These are phyloP conservation scores for Thera britannica DNA, from an alignment of 2,888 invertebrate genomes.

Conservation along the genomic window DNA sequence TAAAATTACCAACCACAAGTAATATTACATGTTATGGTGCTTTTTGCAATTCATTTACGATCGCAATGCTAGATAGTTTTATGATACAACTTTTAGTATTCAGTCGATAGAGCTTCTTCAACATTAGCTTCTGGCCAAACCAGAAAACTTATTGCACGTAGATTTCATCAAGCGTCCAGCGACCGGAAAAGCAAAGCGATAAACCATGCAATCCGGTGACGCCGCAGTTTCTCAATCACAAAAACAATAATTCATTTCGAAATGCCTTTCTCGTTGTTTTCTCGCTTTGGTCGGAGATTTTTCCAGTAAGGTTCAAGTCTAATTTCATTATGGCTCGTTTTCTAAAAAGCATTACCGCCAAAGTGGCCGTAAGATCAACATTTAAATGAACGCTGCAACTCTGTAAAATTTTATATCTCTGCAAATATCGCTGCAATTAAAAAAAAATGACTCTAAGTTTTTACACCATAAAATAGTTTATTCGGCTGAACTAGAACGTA, in stretches of 20 bases:
- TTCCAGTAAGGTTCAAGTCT: conserved; percentile 58
- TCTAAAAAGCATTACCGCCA: not conserved
- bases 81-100: not conserved
- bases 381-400: too few species aligned
- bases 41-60: not conserved
- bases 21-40: not conserved
- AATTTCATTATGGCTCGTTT: conserved; percentile 1
- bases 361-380: not conserved
- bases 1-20: not conserved
- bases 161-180: not conserved
- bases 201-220: conserved; percentile 1
- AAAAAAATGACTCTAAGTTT: too few species aligned
- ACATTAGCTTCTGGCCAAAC: not conserved
- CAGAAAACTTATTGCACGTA: not conserved
- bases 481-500: too few species aligned
- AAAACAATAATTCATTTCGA: conserved; percentile 34
- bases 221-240: conserved; percentile 26
- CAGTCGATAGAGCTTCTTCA: not conserved
- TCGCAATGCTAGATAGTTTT: not conserved
- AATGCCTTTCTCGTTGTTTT: conserved; percentile 40
- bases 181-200: conserved; percentile 3
- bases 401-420: too few species aligned
- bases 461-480: too few species aligned
- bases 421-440: too few species aligned
- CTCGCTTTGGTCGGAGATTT: conserved; percentile 55